Evolutionary conservation across 2,888 invertebrate genomes (phyloP).

Genomic region (Eupithecia centaureata): DNA sequence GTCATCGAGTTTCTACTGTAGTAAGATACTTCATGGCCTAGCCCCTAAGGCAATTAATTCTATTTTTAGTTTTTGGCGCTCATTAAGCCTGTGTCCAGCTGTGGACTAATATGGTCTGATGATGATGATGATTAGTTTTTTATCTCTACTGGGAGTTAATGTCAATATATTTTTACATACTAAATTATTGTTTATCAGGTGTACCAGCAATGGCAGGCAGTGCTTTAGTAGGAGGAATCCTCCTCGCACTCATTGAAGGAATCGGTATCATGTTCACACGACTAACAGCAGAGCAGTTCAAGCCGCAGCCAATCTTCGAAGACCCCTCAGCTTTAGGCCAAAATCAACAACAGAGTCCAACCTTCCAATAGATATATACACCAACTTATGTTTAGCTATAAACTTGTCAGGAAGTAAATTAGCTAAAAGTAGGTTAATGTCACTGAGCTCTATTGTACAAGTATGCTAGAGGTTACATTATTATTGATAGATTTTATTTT

Average conservation of each 20-base stretch:
- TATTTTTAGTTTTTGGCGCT: too few species aligned
- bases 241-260: slow-evolving; percentile 98
- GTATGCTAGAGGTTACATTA: too few species aligned
- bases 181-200: slow-evolving; percentile 67
- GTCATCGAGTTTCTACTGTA: too few species aligned
- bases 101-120: too few species aligned
- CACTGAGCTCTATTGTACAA: too few species aligned
- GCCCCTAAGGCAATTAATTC: too few species aligned
- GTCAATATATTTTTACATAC: not conserved
- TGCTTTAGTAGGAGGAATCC: slow-evolving; percentile 97
- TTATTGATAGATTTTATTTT: too few species aligned
- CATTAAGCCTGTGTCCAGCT: too few species aligned
- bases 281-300: slow-evolving; percentile 96
- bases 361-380: slow-evolving; percentile 62
- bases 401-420: not conserved
- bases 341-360: slow-evolving; percentile 63
- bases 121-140: too few species aligned
- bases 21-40: too few species aligned
- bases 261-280: slow-evolving; percentile 97
- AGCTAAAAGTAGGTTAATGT: not conserved
- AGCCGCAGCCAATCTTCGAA: slow-evolving; percentile 91
- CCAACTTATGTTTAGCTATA: slow-evolving; percentile 4
- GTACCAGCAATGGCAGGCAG: slow-evolving; percentile 96
- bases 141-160: too few species aligned
- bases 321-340: slow-evolving; percentile 90